phyloP scores from a whole-genome alignment of 1,140 invertebrate species.

The Platorchestia sp. region DNA sequence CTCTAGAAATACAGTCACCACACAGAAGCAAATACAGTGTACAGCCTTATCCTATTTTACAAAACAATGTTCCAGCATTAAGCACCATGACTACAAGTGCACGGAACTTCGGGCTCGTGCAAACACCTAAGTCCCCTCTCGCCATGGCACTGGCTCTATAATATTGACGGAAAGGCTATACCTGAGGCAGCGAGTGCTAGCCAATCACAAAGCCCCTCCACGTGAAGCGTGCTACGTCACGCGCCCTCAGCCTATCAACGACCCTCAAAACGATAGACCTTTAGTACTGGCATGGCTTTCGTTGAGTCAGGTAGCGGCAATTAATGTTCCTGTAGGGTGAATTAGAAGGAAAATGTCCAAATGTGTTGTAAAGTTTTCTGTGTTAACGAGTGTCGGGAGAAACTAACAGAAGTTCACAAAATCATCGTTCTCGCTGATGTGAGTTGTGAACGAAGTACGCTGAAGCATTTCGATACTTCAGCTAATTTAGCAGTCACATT shows the following conservation, averaged over 20 bases:
- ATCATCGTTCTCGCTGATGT: neutral
- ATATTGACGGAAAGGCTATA: neutral
- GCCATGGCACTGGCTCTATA: neutral
- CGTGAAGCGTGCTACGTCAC: conserved; percentile 54
- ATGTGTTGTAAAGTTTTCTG: neutral
- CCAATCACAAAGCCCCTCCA: neutral
- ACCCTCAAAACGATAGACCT: neutral
- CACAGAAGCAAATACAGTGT: neutral
- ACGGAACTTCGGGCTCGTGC: neutral
- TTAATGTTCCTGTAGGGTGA: neutral
- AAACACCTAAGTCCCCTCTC: neutral
- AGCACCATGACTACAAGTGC: neutral
- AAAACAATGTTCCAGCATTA: neutral
- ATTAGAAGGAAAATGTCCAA: neutral
- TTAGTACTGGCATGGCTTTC: neutral
- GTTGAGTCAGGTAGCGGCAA: neutral
- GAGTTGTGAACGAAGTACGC: neutral
- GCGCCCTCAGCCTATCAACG: conserved; percentile 45
- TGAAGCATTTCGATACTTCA: neutral
- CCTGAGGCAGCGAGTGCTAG: neutral
- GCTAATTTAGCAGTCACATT: neutral
- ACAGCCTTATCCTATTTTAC: neutral
- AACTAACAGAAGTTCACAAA: neutral
- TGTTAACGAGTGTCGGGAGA: neutral
- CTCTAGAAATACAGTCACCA: no score